A percentile compares a stretch with the other conserved stretches of the same genome.
Conservation (phyloP, 2,888 invertebrate species). For the Heteromyza rotundicornis region DNA sequence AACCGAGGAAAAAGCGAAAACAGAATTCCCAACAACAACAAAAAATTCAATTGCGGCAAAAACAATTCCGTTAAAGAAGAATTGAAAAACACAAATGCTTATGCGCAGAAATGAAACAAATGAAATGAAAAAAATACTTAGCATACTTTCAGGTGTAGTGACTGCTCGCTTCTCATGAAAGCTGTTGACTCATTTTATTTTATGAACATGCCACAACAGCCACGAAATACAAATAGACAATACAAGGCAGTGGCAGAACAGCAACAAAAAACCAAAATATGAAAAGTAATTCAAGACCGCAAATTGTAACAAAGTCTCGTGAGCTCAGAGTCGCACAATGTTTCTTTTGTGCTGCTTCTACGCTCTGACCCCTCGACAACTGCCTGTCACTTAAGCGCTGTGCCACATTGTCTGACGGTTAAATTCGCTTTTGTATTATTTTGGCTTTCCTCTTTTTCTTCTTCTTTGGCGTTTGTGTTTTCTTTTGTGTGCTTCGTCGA, state of each 20-base stretch:
- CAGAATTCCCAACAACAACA: too few relatives aligned
- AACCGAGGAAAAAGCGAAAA: too few relatives aligned
- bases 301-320: background rate
- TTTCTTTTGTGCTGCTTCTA: background rate
- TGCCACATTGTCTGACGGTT: background rate
- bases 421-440: too few relatives aligned
- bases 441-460: background rate
- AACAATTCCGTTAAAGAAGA: background rate
- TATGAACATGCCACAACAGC: background rate
- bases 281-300: background rate
- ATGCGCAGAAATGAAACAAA: too few relatives aligned
- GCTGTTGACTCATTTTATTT: background rate
- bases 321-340: background rate
- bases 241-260: too few relatives aligned
- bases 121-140: too few relatives aligned
- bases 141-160: background rate
- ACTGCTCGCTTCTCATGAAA: background rate
- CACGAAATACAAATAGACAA: too few relatives aligned
- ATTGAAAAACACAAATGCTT: background rate
- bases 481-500: background rate
- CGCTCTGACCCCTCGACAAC: background rate
- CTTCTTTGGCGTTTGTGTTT: background rate
- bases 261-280: background rate
- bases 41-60: background rate
- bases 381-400: background rate